Evolutionary conservation across 2,888 invertebrate genomes (phyloP).

Genomic region (Agonopterix subpropinquella): DNA sequence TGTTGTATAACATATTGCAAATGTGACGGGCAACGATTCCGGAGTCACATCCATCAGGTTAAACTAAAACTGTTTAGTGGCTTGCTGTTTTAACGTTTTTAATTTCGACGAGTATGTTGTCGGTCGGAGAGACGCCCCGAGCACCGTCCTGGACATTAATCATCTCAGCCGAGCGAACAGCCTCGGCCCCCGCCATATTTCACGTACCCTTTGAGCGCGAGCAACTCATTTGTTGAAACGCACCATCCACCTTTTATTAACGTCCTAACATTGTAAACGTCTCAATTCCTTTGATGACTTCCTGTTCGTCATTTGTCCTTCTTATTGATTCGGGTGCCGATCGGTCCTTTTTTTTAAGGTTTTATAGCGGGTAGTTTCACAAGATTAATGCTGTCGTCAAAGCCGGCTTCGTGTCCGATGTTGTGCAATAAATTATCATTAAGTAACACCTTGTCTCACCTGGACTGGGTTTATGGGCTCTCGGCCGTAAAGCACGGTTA

Average conservation of each 20-base stretch:
- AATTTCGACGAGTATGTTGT: slow-evolving; percentile 28
- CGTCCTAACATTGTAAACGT: slow-evolving; percentile 58
- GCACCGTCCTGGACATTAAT: slow-evolving; percentile 44
- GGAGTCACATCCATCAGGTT: slow-evolving; percentile 29
- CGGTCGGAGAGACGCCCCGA: slow-evolving; percentile 26
- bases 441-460: slow-evolving; percentile 65
- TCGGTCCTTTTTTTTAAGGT: slow-evolving; percentile 33
- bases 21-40: slow-evolving; percentile 19
- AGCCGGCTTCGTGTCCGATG: slow-evolving; percentile 43
- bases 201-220: slow-evolving; percentile 51
- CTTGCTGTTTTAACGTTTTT: slow-evolving; percentile 41
- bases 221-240: slow-evolving; percentile 57
- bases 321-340: slow-evolving; percentile 37
- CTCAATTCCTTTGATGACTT: slow-evolving; percentile 64
- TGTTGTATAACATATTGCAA: slow-evolving; percentile 24
- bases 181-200: slow-evolving; percentile 42
- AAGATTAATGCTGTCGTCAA: slow-evolving; percentile 66
- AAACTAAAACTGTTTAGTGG: slow-evolving; percentile 32
- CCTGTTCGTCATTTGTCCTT: slow-evolving; percentile 47
- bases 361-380: slow-evolving; percentile 54
- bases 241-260: slow-evolving; percentile 50
- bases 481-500: slow-evolving; percentile 51
- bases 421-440: slow-evolving; percentile 70
- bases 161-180: slow-evolving; percentile 42
- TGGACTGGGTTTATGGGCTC: slow-evolving; percentile 45